Conservation (phyloP, 2,113 vertebrate species). For the Ptilonorhynchus violaceus region DNA sequence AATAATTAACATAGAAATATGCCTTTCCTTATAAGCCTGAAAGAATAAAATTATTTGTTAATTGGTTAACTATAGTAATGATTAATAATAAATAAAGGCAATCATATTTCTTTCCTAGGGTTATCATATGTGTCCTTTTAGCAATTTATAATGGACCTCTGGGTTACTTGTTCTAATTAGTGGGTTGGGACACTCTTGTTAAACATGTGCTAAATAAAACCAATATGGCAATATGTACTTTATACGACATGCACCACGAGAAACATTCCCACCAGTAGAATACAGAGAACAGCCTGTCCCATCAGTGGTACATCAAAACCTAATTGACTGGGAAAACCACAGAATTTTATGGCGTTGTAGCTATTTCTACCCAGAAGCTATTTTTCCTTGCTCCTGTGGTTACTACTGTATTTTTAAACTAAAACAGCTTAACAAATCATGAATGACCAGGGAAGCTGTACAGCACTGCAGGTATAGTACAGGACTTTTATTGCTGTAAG, state of each 20-base stretch:
- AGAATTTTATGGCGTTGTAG: not conserved
- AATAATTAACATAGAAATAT: constrained; percentile 10
- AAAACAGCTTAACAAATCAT: not conserved
- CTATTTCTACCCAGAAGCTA: not conserved
- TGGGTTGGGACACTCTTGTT: not conserved
- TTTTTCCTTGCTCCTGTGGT: not conserved
- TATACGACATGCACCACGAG: not conserved
- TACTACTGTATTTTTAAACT: not conserved
- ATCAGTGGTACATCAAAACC: not conserved
- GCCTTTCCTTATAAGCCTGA: not conserved
- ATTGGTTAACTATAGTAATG: constrained; percentile 18
- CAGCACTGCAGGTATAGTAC: rapidly evolving
- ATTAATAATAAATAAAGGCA: constrained; percentile 60
- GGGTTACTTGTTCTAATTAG: constrained; percentile 30
- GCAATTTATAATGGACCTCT: constrained; percentile 21
- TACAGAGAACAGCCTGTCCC: not conserved
- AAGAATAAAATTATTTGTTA: constrained; percentile 42
- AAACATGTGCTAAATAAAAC: not conserved
- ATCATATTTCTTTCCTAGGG: constrained; percentile 5
- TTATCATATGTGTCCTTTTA: not conserved
- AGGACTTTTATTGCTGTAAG: not conserved
- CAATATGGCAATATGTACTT: not conserved
- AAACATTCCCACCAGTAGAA: not conserved
- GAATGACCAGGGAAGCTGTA: not conserved
- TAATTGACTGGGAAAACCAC: not conserved